Conservation (phyloP, 2,797 vertebrate species). For the Lophotriccus pileatus region DNA sequence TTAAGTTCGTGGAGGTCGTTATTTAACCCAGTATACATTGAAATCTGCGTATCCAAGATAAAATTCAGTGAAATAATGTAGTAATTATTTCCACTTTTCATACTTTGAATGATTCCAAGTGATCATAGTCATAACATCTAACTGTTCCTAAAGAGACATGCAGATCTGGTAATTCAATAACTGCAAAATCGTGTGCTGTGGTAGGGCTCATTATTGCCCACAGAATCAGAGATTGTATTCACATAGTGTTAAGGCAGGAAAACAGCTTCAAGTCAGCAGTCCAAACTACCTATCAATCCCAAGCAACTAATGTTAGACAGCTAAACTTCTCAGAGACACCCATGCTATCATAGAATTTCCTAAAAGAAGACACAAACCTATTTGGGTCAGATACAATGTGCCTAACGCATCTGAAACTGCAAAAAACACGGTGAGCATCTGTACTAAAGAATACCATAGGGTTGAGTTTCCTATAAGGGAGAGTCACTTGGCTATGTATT, state of each 20-base stretch:
- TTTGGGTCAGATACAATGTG: not conserved
- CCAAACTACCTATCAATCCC: not conserved
- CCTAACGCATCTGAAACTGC: not conserved
- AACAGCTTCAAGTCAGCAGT: not conserved
- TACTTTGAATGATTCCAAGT: not conserved
- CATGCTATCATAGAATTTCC: not conserved
- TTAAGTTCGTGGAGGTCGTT: not conserved
- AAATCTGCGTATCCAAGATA: not conserved
- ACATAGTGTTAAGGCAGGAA: not conserved
- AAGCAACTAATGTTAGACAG: not conserved
- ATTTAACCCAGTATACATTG: not conserved
- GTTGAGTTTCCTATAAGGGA: not conserved
- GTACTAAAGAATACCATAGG: not conserved
- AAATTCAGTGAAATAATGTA: not conserved
- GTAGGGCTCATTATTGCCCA: not conserved
- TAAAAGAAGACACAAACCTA: not conserved
- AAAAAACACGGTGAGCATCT: not conserved
- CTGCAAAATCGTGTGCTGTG: not conserved
- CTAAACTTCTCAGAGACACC: not conserved
- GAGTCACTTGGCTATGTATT: not conserved
- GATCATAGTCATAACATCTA: not conserved
- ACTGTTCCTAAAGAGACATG: not conserved
- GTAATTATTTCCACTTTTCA: not conserved
- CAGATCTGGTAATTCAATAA: not conserved
- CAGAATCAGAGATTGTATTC: not conserved